Conservation (phyloP, 2,113 vertebrate genomes). For the Cochlearius cochlearius region DNA sequence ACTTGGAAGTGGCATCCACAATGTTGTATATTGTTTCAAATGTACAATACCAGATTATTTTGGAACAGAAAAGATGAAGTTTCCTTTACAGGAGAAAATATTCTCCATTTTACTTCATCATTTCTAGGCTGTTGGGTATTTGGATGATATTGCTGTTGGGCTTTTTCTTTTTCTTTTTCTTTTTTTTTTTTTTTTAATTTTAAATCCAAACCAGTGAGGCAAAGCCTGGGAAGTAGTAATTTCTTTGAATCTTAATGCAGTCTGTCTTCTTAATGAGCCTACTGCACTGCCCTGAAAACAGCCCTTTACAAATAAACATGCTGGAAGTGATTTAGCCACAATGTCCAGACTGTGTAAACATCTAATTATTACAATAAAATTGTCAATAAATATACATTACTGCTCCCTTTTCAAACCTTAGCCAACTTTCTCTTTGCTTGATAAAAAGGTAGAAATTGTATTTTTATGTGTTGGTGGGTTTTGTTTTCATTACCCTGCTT, state of each 20-base stretch:
- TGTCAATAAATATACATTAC: constrained; percentile 81
- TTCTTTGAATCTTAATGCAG: constrained; percentile 62
- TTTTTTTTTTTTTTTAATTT: background rate
- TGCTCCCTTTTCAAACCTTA: constrained; percentile 76
- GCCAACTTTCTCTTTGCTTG: constrained; percentile 75
- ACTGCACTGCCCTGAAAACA: constrained; percentile 65
- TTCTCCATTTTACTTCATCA: constrained; percentile 39
- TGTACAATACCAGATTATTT: constrained; percentile 29
- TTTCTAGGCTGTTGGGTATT: constrained; percentile 24
- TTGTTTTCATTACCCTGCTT: constrained; percentile 70
- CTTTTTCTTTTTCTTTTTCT: background rate
- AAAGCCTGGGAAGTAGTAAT: constrained; percentile 28
- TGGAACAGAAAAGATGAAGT: background rate
- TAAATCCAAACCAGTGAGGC: constrained; percentile 23
- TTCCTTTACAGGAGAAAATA: constrained; percentile 22
- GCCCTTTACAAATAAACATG: constrained; percentile 75
- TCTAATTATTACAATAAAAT: constrained; percentile 82
- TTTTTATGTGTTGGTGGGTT: constrained; percentile 68
- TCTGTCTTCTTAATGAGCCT: constrained; percentile 78
- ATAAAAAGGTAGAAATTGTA: constrained; percentile 76
- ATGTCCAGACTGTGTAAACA: constrained; percentile 81
- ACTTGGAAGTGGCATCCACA: constrained; percentile 29
- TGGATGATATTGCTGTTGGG: background rate
- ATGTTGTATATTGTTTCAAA: background rate
- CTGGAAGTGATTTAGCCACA: constrained; percentile 79